Percentiles rank a stretch among this genome's conserved stretches.
phyloP scores from a whole-genome alignment of 2,888 invertebrate species.

The Agonum fuliginosum region DNA sequence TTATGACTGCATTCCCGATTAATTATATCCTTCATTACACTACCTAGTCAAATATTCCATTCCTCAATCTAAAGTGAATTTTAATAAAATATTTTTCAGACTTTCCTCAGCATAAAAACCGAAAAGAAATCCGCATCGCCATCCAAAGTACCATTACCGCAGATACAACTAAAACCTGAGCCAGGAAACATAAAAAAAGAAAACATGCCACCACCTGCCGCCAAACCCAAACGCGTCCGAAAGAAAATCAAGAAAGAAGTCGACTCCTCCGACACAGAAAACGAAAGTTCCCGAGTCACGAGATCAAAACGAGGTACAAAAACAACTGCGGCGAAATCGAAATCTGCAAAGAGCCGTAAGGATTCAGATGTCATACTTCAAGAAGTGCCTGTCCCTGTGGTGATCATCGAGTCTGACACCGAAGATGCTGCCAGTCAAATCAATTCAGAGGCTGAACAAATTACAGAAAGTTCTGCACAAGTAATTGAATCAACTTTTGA shows the following conservation, averaged over 20 bases:
- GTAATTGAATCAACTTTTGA: slow-evolving; percentile 17
- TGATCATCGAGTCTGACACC: slow-evolving; percentile 65
- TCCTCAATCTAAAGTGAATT: not conserved
- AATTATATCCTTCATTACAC: too few relatives aligned
- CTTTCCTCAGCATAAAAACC: not conserved
- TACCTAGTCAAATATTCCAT: not conserved
- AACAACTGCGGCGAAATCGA: not conserved
- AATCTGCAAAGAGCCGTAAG: not conserved
- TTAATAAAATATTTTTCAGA: slow-evolving; percentile 16
- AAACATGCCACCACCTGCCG: slow-evolving; percentile 40
- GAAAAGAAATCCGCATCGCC: slow-evolving; percentile 11
- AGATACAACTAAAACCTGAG: not conserved
- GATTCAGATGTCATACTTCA: slow-evolving; percentile 67
- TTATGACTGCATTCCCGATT: too few relatives aligned
- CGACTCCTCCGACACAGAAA: slow-evolving; percentile 41
- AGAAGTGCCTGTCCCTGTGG: slow-evolving; percentile 63
- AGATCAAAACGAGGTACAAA: slow-evolving; percentile 30
- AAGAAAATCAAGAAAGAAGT: slow-evolving; percentile 48
- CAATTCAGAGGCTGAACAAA: not conserved
- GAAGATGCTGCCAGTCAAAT: slow-evolving; percentile 62
- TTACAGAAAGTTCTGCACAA: slow-evolving; percentile 44
- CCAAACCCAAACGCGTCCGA: slow-evolving; percentile 25
- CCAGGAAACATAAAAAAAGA: slow-evolving; percentile 29
- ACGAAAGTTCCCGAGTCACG: slow-evolving; percentile 23
- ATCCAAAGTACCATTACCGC: not conserved